Percentiles rank a stretch among this genome's conserved stretches.
These are phyloP conservation scores for Biston stratarius DNA, from an alignment of 2,888 invertebrate species.

Conservation along the genomic window DNA sequence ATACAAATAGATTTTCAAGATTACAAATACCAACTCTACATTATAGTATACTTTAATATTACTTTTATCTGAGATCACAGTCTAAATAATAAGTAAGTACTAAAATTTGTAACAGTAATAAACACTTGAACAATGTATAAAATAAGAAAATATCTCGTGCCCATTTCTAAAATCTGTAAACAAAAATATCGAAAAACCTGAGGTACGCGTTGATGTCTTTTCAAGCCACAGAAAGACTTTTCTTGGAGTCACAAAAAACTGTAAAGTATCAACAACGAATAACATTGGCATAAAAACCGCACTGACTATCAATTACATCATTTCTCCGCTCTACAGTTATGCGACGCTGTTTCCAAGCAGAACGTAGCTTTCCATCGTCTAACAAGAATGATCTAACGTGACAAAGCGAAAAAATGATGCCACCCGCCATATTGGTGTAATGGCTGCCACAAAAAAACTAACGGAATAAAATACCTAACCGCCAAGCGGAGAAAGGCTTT, in stretches of 20 bases:
- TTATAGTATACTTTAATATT: too few species aligned
- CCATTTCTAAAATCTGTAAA: too few species aligned
- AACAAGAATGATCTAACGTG: constrained; percentile 85
- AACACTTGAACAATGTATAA: too few species aligned
- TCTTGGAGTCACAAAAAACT: constrained; percentile 29
- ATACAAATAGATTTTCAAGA: too few species aligned
- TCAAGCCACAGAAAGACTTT: constrained; percentile 14
- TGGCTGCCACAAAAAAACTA: constrained; percentile 85
- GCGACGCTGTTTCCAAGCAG: constrained; percentile 68
- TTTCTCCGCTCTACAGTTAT: constrained; percentile 76
- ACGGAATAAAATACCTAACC: constrained; percentile 86
- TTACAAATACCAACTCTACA: too few species aligned
- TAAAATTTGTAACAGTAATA: too few species aligned
- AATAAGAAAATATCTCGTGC: neutral
- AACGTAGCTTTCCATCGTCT: constrained; percentile 75
- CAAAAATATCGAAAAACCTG: constrained; percentile 7
- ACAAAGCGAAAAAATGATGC: constrained; percentile 85
- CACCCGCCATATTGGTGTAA: constrained; percentile 82
- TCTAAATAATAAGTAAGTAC: too few species aligned
- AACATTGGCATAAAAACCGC: constrained; percentile 41
- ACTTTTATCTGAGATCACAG: too few species aligned
- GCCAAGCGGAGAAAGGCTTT: constrained; percentile 85
- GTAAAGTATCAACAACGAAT: constrained; percentile 24
- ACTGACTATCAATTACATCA: constrained; percentile 75
- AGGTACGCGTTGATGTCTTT: constrained; percentile 41